Evolutionary conservation across 2,797 vertebrate genomes (phyloP), one percentile per base, ranked within the genome.

Genomic region (Protonibea diacanthus): DNA sequence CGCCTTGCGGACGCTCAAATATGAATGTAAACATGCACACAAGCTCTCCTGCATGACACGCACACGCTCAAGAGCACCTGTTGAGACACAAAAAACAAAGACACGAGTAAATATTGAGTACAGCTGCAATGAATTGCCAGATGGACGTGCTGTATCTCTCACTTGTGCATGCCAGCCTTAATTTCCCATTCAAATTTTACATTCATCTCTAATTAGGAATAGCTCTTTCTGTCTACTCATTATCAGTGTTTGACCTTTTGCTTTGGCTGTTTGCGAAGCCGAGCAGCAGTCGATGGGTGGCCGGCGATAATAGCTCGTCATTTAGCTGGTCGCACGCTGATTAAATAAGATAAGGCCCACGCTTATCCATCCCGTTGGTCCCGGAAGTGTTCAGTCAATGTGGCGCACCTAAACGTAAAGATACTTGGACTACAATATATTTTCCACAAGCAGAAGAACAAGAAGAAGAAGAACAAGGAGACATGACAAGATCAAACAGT

Each of bases 211-310:
- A 91, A 93, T 93, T 92, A 92, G 87, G 78, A 87, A 87, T 78
- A 78, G 83, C 89, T 85, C 85, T 91, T 90, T 89, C 87, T 64
- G 57, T 87, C 83, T 57, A 62, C 83, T 90, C 90, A 91, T 94
- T 94, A 94, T 93, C 92, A 89, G 87, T 91, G 91, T 94, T 93
- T 93, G 92, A 94, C 94, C 94, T 94, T 94, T 93, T 81, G 90
- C 91, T 85, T 85, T 64, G 83, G 76, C 84, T 93, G 90, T 94
- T 93, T 93, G 92, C 90, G 88, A 70, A 90, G 77, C 86, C 45
- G 89, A 84, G 87, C 88, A 81, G 83, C 88, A 88, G 86, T 93
- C 84, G 72, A 91, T 82, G 88, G 92, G 89, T 85, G 88, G 84
- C 84, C 70, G 44, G 84, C 71, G 90, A 93, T 92, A 93, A 93